These are phyloP conservation scores for Siniperca obscura DNA, from an alignment of 2,797 vertebrate species.

Conservation along the genomic window DNA sequence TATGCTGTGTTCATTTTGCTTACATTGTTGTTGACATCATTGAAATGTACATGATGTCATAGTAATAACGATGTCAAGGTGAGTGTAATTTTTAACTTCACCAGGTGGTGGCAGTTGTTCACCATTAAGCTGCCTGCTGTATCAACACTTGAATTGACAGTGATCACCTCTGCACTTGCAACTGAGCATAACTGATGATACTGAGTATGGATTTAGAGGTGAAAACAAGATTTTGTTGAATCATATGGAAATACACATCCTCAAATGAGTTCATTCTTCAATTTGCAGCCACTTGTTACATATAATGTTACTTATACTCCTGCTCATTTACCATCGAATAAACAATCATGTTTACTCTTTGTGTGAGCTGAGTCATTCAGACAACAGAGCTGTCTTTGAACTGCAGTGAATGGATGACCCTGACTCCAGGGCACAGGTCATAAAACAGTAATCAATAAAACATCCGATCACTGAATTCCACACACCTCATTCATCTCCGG, in stretches of 20 bases:
- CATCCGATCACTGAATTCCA: conserved; percentile 9
- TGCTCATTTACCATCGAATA: background rate
- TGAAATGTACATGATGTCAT: background rate
- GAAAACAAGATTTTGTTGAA: conserved; percentile 16
- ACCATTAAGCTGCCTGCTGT: conserved; percentile 62
- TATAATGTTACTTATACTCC: background rate
- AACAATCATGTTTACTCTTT: background rate
- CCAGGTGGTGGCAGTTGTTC: conserved; percentile 83
- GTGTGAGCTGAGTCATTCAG: conserved; percentile 33
- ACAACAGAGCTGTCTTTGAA: conserved; percentile 21
- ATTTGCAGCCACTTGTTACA: background rate
- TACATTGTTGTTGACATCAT: conserved; percentile 26
- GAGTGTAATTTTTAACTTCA: conserved; percentile 54
- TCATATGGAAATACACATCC: conserved; percentile 10
- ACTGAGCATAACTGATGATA: conserved; percentile 40
- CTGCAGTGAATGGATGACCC: conserved; percentile 10
- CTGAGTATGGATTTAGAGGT: conserved; percentile 8
- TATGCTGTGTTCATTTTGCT: conserved; percentile 34
- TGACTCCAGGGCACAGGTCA: conserved; percentile 8
- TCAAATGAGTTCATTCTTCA: background rate
- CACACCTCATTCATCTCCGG: conserved; percentile 60
- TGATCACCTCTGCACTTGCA: conserved; percentile 60
- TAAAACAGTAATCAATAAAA: conserved; percentile 14
- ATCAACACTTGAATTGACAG: conserved; percentile 43
- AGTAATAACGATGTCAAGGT: conserved; percentile 39